Conservation (phyloP, 2,888 invertebrate genomes). For the Drosophila mimetica region DNA sequence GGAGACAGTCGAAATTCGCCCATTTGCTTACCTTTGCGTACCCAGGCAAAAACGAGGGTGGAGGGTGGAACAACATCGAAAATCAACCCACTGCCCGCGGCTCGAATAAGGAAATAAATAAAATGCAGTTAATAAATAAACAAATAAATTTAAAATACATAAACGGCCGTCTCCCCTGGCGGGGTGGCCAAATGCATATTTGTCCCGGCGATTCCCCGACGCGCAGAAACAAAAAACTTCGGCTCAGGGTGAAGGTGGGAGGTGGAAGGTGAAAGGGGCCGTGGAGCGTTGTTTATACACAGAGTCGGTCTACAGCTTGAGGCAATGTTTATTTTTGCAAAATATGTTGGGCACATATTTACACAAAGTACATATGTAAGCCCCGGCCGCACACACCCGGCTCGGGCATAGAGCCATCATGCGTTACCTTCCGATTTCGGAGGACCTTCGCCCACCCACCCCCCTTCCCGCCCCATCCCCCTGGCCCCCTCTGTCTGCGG, state of each 20-base stretch:
- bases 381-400: slow-evolving; percentile 35
- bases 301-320: slow-evolving; percentile 46
- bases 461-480: neutral
- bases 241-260: slow-evolving; percentile 18
- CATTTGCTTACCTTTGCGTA: slow-evolving; percentile 9
- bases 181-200: slow-evolving; percentile 36
- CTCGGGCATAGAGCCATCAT: slow-evolving; percentile 35
- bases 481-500: slow-evolving; percentile 2
- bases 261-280: neutral
- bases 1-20: neutral
- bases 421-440: slow-evolving; percentile 31
- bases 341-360: slow-evolving; percentile 77
- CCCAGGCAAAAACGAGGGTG: neutral
- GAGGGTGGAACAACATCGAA: slow-evolving; percentile 15
- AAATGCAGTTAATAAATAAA: slow-evolving; percentile 80
- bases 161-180: slow-evolving; percentile 30
- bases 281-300: slow-evolving; percentile 45
- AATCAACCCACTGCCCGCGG: slow-evolving; percentile 55
- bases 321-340: slow-evolving; percentile 77
- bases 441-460: neutral
- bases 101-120: slow-evolving; percentile 61
- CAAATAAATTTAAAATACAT: slow-evolving; percentile 78
- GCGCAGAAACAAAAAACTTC: slow-evolving; percentile 13
- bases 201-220: slow-evolving; percentile 23
- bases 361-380: slow-evolving; percentile 73